These are phyloP conservation scores for Geodia barretti DNA, from an alignment of 37 sponge, comb jelly and placozoan genomes.

Conservation along the genomic window DNA sequence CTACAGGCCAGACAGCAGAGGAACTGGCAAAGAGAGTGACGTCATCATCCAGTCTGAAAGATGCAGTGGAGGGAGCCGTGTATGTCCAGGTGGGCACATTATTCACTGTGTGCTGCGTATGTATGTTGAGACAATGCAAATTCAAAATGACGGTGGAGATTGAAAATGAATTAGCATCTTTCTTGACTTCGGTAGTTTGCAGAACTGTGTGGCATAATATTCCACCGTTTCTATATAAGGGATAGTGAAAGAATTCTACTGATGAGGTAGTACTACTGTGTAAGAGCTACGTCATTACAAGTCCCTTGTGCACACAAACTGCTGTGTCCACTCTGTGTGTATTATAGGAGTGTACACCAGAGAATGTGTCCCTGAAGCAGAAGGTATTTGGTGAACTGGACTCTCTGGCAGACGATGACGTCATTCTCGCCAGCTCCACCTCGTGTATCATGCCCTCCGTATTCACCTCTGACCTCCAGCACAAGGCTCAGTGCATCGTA, in stretches of 20 bases:
- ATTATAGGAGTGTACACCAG: conserved; percentile 93
- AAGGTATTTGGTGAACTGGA: conserved; percentile 84
- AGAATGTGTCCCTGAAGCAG: conserved; percentile 82
- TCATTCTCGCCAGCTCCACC: conserved; percentile 85
- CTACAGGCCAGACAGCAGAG: conserved; percentile 39
- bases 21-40: conserved; percentile 42
- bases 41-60: conserved; percentile 34
- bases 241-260: no score
- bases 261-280: no score
- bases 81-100: conserved; percentile 73
- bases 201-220: no score
- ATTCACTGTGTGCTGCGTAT: background rate
- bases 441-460: conserved; percentile 90
- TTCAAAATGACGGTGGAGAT: no score
- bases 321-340: no score
- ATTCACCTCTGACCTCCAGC: conserved; percentile 79
- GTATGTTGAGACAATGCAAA: background rate
- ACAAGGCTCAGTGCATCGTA: conserved; percentile 86
- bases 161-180: no score
- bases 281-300: no score
- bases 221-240: no score
- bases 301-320: no score
- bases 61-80: conserved; percentile 67
- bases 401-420: conserved; percentile 51
- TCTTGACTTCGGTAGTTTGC: no score